Base-by-base conservation (phyloP, 2,888 invertebrate genomes). In the Agrotis ipsilon region DNA sequence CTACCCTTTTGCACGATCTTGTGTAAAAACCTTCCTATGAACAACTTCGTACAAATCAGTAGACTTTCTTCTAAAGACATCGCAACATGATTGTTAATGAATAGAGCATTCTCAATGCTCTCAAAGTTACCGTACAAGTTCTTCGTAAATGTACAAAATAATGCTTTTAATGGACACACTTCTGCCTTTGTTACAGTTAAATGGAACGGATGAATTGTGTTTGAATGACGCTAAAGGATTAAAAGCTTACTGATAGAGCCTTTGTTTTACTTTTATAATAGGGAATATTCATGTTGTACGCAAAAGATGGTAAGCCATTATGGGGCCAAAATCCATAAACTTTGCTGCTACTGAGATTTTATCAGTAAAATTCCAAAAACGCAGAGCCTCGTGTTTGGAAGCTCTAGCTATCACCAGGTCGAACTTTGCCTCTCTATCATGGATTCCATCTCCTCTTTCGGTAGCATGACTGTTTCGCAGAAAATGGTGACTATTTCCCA, bases 211-310 rank as follows among this genome's bases (percentile, higher is more conserved):
- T 48, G 48, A 59, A 43, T 54, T 49, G 24, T 71, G 54, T 69
- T 76, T 75, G 60, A 76, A 69, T 60, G 60, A 49, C 32, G 43
- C 54, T 48, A 21, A 14, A 75, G 69, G 54, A 54, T 73, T 60
- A 60, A 73, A 76, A 48, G 48, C 69, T 68, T 68, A 57, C 43
- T 18, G 59, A 59, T 48, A 76, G 14, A 58, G n/a, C 69, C 19
- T 54, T 55, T 76, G 54, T 76, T 60, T 52, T 54, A 14, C 5
- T 24, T 55, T 27, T 45, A 5, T 45, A 16, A 16, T 45, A 45
- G 39, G 11, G 39, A 11, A 39, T 39, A 39, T 39, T 39, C 11
- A 39, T 39, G 39, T 39, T 11, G 9, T 39, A n/a, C 48, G 18
- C 24, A n/a, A 16, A 18, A n/a, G n/a, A 3, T 1, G 7, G 18